These are phyloP conservation scores for Clinocottus analis DNA, from an alignment of 2,113 vertebrate species.

Conservation along the genomic window DNA sequence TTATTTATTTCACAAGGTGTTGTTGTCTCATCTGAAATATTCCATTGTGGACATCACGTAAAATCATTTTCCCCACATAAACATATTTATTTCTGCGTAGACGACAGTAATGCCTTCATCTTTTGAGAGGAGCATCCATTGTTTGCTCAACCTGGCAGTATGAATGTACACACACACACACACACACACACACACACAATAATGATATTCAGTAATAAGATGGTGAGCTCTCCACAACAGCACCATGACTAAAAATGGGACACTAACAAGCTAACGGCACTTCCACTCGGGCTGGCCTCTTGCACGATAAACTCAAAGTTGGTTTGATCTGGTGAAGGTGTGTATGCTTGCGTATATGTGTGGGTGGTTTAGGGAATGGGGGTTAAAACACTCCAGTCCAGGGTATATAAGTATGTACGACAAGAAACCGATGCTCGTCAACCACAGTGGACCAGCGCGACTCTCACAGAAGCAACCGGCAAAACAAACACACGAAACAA, in stretches of 20 bases:
- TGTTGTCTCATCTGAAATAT: not conserved
- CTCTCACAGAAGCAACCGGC: not conserved
- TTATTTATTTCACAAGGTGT: not conserved
- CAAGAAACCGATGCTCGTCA: not conserved
- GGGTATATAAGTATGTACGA: constrained; percentile 50
- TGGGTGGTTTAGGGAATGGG: constrained; percentile 19
- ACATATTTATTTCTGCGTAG: not conserved
- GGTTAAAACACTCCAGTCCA: constrained; percentile 14
- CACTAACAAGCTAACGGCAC: constrained; percentile 66
- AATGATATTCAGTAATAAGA: constrained; percentile 58
- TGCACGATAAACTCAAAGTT: constrained; percentile 18
- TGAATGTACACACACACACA: constrained; percentile 22
- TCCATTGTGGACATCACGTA: not conserved
- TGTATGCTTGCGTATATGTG: constrained; percentile 37
- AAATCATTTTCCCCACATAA: not conserved
- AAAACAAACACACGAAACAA: not conserved
- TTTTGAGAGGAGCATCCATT: not conserved
- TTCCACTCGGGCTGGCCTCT: constrained; percentile 13
- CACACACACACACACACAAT: constrained; percentile 5
- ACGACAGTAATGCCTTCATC: not conserved
- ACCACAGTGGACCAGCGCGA: not conserved
- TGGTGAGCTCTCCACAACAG: constrained; percentile 17
- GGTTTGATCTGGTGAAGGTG: constrained; percentile 56
- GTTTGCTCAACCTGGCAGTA: not conserved
- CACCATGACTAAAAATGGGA: constrained; percentile 36